Percentiles rank a stretch among this genome's conserved stretches.
Conservation (phyloP, 2,888 invertebrate species). For the Drosophila cyrtoloma region DNA sequence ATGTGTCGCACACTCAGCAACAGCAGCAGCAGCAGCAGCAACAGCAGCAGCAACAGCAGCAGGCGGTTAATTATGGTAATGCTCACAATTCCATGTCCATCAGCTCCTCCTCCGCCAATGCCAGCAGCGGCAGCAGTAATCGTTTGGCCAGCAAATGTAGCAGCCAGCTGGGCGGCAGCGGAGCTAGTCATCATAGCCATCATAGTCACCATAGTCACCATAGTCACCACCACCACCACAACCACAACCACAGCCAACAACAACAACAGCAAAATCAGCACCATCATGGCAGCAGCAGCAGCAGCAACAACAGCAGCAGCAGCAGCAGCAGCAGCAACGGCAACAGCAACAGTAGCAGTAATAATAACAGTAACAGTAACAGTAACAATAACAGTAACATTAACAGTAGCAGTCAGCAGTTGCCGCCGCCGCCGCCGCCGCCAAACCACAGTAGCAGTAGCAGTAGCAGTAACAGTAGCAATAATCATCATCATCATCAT, state of each 20-base stretch:
- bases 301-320: slow-evolving; percentile 15
- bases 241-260: slow-evolving; percentile 42
- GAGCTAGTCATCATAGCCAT: slow-evolving; percentile 69
- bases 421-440: slow-evolving; percentile 40
- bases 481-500: slow-evolving; percentile 72
- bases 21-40: slow-evolving; percentile 85
- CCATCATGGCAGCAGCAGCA: slow-evolving; percentile 37
- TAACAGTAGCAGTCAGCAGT: slow-evolving; percentile 57
- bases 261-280: slow-evolving; percentile 43
- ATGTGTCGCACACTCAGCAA: slow-evolving; percentile 73
- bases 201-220: slow-evolving; percentile 59
- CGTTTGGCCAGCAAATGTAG: slow-evolving; percentile 50
- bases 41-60: slow-evolving; percentile 86
- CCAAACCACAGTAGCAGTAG: slow-evolving; percentile 49
- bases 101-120: slow-evolving; percentile 54
- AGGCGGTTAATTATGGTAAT: slow-evolving; percentile 75
- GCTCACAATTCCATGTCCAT: slow-evolving; percentile 63
- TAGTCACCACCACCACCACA: slow-evolving; percentile 60
- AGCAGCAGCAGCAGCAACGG: slow-evolving; percentile 28
- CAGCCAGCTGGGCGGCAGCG: slow-evolving; percentile 56
- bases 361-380: slow-evolving; percentile 55
- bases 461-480: slow-evolving; percentile 66
- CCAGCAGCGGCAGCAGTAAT: slow-evolving; percentile 40
- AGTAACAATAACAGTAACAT: slow-evolving; percentile 64
- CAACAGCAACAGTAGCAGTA: slow-evolving; percentile 50